Evolutionary conservation across 2,113 vertebrate species (phyloP).

Genomic region (Tautogolabrus adspersus): DNA sequence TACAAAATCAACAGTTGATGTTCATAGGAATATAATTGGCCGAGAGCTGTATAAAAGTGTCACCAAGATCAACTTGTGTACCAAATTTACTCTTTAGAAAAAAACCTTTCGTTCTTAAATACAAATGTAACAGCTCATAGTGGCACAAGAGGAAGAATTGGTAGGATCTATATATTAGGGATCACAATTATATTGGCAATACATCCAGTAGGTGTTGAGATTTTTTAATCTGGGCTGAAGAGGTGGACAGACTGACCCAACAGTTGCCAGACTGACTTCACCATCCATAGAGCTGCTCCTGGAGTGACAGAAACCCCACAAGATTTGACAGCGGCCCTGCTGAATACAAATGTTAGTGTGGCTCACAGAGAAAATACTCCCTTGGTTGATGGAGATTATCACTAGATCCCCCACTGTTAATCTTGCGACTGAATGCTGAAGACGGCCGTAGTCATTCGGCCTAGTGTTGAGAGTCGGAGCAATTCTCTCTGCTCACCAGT

Average conservation of each 20-base stretch:
- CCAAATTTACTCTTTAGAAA: background rate
- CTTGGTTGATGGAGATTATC: constrained; percentile 72
- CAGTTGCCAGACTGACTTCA: too few relatives aligned
- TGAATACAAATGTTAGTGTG: constrained; percentile 60
- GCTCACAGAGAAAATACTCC: constrained; percentile 68
- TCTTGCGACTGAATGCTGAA: constrained; percentile 72
- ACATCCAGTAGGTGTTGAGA: background rate
- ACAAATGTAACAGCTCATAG: background rate
- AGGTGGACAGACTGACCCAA: background rate
- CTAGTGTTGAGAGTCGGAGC: constrained; percentile 68
- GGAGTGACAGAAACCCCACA: constrained; percentile 2
- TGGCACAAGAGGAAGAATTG: too few relatives aligned
- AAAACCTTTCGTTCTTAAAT: background rate
- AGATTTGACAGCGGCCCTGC: constrained; percentile 26
- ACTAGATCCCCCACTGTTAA: constrained; percentile 73
- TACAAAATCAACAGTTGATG: too few relatives aligned
- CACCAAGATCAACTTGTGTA: too few relatives aligned
- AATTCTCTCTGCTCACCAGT: constrained; percentile 73
- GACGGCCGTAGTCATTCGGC: constrained; percentile 63
- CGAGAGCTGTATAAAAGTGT: background rate
- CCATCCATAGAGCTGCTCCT: background rate
- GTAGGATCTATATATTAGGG: too few relatives aligned
- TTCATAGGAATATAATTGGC: background rate
- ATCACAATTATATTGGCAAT: background rate
- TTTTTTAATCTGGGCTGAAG: background rate